A percentile compares a stretch with the other conserved stretches of the same genome.
Evolutionary conservation across 2,888 invertebrate species (phyloP).

Genomic region (Pristionchus mayeri): DNA sequence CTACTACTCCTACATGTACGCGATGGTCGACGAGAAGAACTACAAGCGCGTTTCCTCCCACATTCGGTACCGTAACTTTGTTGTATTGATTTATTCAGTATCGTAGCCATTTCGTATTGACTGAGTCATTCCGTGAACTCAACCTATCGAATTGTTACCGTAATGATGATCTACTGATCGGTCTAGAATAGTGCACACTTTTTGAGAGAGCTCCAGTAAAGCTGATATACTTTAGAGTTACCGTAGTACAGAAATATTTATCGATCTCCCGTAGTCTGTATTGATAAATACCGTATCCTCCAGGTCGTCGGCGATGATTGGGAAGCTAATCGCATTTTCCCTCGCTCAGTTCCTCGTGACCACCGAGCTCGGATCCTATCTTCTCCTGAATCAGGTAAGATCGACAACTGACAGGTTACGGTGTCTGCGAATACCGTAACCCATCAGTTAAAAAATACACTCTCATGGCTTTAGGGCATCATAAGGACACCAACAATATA

Average conservation of each 20-base stretch:
- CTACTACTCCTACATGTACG: slow-evolving; percentile 93
- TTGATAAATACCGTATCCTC: background rate
- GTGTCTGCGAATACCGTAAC: background rate
- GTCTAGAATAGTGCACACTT: too few relatives aligned
- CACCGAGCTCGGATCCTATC: slow-evolving; percentile 83
- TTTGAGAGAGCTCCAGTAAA: too few relatives aligned
- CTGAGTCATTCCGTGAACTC: too few relatives aligned
- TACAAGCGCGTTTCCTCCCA: slow-evolving; percentile 81
- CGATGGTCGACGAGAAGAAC: slow-evolving; percentile 86
- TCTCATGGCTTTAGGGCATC: too few relatives aligned
- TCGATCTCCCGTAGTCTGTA: background rate
- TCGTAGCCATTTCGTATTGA: too few relatives aligned
- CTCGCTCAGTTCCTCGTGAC: slow-evolving; percentile 85
- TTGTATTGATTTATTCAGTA: too few relatives aligned
- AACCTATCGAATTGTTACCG: too few relatives aligned
- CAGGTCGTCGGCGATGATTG: slow-evolving; percentile 86
- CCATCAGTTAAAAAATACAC: too few relatives aligned
- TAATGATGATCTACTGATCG: too few relatives aligned
- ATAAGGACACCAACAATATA: too few relatives aligned
- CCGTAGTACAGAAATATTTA: background rate
- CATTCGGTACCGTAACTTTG: slow-evolving; percentile 23
- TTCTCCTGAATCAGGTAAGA: slow-evolving; percentile 85
- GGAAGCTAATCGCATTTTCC: slow-evolving; percentile 81
- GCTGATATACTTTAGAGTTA: too few relatives aligned
- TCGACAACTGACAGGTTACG: background rate